Conservation (phyloP, 2,888 invertebrate genomes). For the Yponomeuta malinellus region DNA sequence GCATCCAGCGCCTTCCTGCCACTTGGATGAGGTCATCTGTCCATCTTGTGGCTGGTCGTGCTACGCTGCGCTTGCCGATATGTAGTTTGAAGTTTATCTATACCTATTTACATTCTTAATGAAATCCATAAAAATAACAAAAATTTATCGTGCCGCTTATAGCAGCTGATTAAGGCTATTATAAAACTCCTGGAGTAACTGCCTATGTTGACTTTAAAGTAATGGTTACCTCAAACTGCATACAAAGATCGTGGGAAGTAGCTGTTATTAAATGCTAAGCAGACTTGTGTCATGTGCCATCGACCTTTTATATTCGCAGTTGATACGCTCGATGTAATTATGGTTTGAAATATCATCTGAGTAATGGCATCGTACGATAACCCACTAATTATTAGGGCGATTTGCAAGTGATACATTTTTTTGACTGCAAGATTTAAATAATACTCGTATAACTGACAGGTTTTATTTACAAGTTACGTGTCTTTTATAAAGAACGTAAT, state of each 20-base stretch:
- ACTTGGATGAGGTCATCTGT: too few species aligned
- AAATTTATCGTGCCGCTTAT: too few species aligned
- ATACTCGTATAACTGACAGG: not conserved
- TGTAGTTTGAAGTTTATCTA: too few species aligned
- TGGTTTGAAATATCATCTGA: not conserved
- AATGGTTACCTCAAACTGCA: conserved; percentile 10
- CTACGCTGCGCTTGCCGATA: too few species aligned
- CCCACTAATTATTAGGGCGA: not conserved
- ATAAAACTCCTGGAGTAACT: not conserved
- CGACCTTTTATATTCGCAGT: conserved; percentile 8
- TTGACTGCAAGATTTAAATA: not conserved
- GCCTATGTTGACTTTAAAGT: conserved; percentile 1
- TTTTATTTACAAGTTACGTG: not conserved
- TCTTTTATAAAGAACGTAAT: too few species aligned
- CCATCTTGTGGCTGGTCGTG: too few species aligned
- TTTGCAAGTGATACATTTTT: not conserved
- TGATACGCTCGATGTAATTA: not conserved
- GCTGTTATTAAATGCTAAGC: conserved; percentile 12
- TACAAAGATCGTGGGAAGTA: conserved; percentile 12
- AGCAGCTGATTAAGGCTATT: not conserved
- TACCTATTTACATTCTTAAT: too few species aligned
- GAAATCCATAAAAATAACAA: too few species aligned
- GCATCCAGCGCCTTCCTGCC: too few species aligned
- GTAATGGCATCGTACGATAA: not conserved
- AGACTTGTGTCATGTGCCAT: conserved; percentile 2